Conservation (phyloP, 64 coral and sea anemone genomes). For the Montipora foliosa region DNA sequence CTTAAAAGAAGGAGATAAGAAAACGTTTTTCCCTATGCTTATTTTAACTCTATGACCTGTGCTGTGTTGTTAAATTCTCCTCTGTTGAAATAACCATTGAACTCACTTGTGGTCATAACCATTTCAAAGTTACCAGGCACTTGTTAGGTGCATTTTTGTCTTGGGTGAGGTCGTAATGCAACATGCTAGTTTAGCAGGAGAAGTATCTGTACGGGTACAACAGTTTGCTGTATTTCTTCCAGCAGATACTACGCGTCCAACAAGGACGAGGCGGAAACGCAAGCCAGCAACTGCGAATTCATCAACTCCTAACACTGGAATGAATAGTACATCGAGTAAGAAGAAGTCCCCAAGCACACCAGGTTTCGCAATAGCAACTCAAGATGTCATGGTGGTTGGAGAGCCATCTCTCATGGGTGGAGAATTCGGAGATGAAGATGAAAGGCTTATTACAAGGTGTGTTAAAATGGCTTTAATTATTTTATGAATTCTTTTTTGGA, state of each 20-base stretch:
- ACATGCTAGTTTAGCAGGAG: background rate
- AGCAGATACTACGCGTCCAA: conserved; percentile 78
- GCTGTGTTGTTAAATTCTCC: no score
- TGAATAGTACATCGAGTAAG: conserved; percentile 85
- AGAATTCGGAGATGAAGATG: conserved; percentile 99
- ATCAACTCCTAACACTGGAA: conserved; percentile 75
- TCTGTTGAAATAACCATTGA: no score
- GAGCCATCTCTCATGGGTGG: conserved; percentile 98
- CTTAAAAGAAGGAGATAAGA: no score
- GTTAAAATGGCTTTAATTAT: background rate
- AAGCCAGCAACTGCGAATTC: conserved; percentile 90
- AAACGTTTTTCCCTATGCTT: no score
- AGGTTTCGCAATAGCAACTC: conserved; percentile 82
- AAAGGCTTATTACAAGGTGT: conserved; percentile 94
- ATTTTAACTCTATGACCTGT: no score
- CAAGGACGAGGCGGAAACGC: conserved; percentile 86
- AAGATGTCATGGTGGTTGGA: conserved; percentile 99
- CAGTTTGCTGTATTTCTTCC: background rate
- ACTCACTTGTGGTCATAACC: no score
- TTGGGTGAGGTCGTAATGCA: background rate
- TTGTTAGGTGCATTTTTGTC: background rate
- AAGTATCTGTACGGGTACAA: background rate
- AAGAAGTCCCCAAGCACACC: conserved; percentile 84
- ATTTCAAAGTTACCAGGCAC: no score
- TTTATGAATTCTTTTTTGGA: no score